phyloP scores from a whole-genome alignment of 2,797 vertebrate species.

The Phylloscopus collybita region DNA sequence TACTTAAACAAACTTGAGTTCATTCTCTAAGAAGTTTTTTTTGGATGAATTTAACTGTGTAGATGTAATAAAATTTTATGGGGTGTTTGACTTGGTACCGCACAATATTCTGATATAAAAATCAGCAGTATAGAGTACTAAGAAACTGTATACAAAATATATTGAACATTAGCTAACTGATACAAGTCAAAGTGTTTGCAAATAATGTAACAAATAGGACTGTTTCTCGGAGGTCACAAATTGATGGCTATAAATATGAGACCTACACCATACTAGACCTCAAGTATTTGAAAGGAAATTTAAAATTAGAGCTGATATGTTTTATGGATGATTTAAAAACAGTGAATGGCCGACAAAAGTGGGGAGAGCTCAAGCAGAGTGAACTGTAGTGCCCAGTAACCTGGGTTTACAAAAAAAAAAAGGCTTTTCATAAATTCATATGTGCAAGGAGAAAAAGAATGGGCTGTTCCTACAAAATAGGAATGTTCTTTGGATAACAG shows the following conservation, averaged over 20 bases:
- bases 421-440: neutral
- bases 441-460: neutral
- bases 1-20: conserved; percentile 55
- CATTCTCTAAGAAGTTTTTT: conserved; percentile 18
- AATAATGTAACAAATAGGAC: neutral
- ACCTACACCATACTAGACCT: neutral
- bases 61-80: conserved; percentile 52
- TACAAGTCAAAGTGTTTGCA: neutral
- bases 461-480: neutral
- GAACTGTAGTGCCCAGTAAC: neutral
- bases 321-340: neutral
- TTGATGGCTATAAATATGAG: neutral
- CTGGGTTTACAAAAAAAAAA: neutral
- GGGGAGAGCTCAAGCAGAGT: neutral
- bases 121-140: neutral
- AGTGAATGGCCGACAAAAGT: neutral
- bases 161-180: neutral
- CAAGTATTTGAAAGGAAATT: neutral
- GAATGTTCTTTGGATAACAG: neutral
- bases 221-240: neutral
- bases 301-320: neutral
- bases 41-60: conserved; percentile 20
- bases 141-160: neutral
- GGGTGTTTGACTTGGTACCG: conserved; percentile 49
- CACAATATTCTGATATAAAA: conserved; percentile 44